Base-by-base conservation (phyloP, 1,140 invertebrate species). In the Cataglyphis hispanica region DNA sequence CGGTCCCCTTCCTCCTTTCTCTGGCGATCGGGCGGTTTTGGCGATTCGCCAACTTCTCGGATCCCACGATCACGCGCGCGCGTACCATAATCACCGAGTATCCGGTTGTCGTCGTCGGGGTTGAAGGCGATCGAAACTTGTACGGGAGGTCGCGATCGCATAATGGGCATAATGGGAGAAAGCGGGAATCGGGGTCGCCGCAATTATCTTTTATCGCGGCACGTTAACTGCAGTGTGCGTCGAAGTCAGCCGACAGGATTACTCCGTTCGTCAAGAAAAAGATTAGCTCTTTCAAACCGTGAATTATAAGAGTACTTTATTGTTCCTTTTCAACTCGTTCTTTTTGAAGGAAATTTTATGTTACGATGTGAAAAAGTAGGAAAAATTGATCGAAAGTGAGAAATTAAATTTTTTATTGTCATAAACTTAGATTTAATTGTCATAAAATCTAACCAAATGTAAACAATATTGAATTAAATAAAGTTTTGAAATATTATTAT, bases 1-100 rank as follows among this genome's bases (percentile, higher is more conserved):
- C 75, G 61, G n/a, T 10, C 37, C 27, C 31, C 66, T 67, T 34
- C 50, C 66, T 66, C 76, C 61, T 83, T 88, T 37, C 53, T 19
- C 60, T 10, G 4, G 19, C 85, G 70, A 86, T 88, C 46, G 40
- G n/a, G 27, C 67, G 43, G n/a, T 83, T 69, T 56, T 88, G 87
- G 87, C 81, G 60, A 43, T 10, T 4, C 4, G 74, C 81, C 87
- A 89, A 70, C 40, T 19, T 43, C 50, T n/a, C 53, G 70, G n/a
- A 58, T 86, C 58, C 34, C 27, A 34, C 8, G 46, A 60, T 74
- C 75, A 37, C 34, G 60, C 75, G 27, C 40, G 74, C 19, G 40
- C 40, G 10, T 40, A 69, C 34, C 66, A 43, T 31, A 72, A 83
- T 83, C 78, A 83, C 27, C 19, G n/a, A 72, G 25, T 77, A 75